These are phyloP conservation scores for Buphagus erythrorhynchus DNA, from an alignment of 2,797 vertebrate genomes.

Conservation along the genomic window DNA sequence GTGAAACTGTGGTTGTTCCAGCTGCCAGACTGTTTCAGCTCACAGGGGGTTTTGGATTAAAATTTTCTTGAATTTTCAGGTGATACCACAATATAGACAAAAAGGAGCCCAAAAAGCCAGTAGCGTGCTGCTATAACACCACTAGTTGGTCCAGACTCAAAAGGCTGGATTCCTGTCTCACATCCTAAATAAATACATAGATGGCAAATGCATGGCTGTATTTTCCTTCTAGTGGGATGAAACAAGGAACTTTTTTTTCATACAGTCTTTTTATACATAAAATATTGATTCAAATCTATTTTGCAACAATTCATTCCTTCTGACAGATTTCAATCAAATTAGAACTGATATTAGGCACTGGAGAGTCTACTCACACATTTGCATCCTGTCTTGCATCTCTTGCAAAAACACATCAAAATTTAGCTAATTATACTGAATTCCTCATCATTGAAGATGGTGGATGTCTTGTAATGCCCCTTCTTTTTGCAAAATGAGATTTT, in stretches of 20 bases:
- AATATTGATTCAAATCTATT: not conserved
- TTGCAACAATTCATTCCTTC: not conserved
- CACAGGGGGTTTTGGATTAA: not conserved
- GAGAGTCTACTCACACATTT: not conserved
- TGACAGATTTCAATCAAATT: not conserved
- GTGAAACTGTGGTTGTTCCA: not conserved
- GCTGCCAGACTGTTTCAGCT: not conserved
- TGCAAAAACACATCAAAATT: not conserved
- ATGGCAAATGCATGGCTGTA: not conserved
- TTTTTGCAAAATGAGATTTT: not conserved
- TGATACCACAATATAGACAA: not conserved
- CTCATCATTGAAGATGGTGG: fast-evolving
- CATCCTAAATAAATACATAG: not conserved
- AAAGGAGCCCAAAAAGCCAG: not conserved
- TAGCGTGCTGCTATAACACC: fast-evolving
- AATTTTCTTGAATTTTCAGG: not conserved
- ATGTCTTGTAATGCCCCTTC: not conserved
- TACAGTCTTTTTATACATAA: not conserved
- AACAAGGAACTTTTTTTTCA: not conserved
- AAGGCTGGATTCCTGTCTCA: not conserved
- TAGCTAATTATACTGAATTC: not conserved
- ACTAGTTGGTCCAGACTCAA: not conserved
- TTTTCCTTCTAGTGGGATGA: not conserved
- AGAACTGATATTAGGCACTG: not conserved
- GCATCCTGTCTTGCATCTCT: not conserved